These are phyloP conservation scores for Glossophaga mutica DNA, from an alignment of 2,797 vertebrate genomes.

Conservation along the genomic window DNA sequence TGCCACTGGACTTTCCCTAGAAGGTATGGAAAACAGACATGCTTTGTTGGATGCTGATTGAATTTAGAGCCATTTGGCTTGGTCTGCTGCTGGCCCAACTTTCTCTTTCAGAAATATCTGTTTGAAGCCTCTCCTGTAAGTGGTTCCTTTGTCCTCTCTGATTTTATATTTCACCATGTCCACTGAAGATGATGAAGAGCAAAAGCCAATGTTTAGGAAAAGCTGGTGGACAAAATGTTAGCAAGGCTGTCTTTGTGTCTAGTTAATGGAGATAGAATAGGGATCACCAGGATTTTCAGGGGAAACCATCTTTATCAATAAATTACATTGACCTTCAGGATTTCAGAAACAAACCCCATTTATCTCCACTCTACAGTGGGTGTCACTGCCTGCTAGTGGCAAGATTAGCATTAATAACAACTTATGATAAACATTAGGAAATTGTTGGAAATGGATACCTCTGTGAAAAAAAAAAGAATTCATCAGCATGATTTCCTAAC, in stretches of 20 bases:
- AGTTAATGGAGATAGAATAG: background rate
- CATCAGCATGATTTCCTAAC: background rate
- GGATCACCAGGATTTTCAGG: background rate
- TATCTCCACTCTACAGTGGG: background rate
- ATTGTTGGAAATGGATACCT: background rate
- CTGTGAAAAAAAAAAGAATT: background rate
- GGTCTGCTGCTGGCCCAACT: background rate
- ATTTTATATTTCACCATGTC: background rate
- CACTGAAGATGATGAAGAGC: background rate
- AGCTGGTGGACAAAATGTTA: background rate
- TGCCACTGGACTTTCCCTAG: background rate
- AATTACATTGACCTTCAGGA: background rate
- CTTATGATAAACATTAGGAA: background rate
- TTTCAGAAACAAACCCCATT: background rate
- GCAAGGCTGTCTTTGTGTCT: background rate
- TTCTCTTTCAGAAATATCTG: background rate
- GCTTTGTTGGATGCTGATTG: accelerated
- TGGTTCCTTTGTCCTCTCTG: background rate
- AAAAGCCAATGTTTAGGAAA: background rate
- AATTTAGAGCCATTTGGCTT: background rate
- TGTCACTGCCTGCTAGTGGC: background rate
- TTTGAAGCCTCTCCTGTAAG: background rate
- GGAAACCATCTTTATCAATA: background rate
- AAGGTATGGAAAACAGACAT: background rate
- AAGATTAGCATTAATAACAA: background rate